Conservation (phyloP, 2,113 vertebrate genomes). For the Brachyistius frenatus region DNA sequence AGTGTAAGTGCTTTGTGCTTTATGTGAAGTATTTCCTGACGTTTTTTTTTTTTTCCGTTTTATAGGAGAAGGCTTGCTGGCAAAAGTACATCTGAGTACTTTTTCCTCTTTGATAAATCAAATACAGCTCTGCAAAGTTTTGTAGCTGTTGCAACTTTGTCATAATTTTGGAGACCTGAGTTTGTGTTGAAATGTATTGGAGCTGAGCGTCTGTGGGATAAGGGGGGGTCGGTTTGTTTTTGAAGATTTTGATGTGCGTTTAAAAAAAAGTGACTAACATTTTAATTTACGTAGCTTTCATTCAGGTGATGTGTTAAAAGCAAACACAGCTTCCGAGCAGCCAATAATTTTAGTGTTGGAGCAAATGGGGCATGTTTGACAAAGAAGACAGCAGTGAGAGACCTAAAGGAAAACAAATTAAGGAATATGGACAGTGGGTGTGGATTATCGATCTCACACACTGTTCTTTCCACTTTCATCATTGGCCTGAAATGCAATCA, state of each 20-base stretch:
- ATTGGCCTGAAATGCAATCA: conserved; percentile 10
- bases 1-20: background rate
- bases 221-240: background rate
- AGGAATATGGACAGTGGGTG: conserved; percentile 9
- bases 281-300: background rate
- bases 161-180: background rate
- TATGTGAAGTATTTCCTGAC: background rate
- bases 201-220: background rate
- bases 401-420: conserved; percentile 17
- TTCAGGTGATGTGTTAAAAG: conserved; percentile 17
- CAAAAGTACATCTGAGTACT: conserved; percentile 15
- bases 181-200: background rate
- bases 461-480: conserved; percentile 21
- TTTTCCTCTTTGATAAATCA: background rate
- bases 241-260: background rate
- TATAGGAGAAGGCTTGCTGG: conserved; percentile 6
- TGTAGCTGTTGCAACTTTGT: conserved; percentile 6
- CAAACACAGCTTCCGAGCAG: background rate
- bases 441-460: conserved; percentile 22
- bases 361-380: conserved; percentile 24
- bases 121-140: background rate
- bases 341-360: conserved; percentile 21
- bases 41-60: background rate
- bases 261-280: conserved; percentile 3
- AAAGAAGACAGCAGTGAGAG: conserved; percentile 1